Conservation (phyloP, 2,797 vertebrate species). For the Eleutherodactylus coqui region DNA sequence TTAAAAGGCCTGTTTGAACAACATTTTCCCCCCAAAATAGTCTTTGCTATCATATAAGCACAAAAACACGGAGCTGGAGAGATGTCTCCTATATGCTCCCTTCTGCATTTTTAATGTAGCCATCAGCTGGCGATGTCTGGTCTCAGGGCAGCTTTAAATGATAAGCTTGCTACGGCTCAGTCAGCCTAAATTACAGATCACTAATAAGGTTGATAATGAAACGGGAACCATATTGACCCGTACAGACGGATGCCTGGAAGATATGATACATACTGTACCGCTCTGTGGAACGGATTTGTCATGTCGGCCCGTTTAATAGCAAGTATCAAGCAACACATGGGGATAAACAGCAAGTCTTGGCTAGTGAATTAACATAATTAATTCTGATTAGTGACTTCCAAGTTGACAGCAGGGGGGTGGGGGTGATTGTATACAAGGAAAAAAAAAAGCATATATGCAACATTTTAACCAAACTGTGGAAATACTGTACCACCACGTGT, state of each 20-base stretch:
- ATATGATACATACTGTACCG: neutral
- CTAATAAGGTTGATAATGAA: neutral
- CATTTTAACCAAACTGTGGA: neutral
- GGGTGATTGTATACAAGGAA: too few species aligned
- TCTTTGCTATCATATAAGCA: too few species aligned
- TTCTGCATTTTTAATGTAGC: too few species aligned
- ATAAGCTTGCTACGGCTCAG: neutral
- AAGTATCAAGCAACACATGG: neutral
- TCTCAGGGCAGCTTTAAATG: neutral
- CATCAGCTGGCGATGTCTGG: too few species aligned
- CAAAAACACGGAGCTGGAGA: too few species aligned
- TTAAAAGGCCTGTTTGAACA: too few species aligned
- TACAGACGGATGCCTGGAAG: neutral
- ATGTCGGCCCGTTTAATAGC: neutral
- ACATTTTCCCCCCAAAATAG: too few species aligned
- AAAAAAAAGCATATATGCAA: neutral
- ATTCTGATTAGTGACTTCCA: neutral
- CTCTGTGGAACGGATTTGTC: neutral
- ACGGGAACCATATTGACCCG: neutral
- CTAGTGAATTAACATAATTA: neutral
- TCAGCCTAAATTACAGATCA: neutral
- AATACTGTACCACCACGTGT: neutral
- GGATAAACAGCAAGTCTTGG: neutral
- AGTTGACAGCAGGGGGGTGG: neutral
- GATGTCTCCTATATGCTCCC: too few species aligned